Conservation (phyloP, 2,888 invertebrate genomes). For the Himalopsyche japonica region DNA sequence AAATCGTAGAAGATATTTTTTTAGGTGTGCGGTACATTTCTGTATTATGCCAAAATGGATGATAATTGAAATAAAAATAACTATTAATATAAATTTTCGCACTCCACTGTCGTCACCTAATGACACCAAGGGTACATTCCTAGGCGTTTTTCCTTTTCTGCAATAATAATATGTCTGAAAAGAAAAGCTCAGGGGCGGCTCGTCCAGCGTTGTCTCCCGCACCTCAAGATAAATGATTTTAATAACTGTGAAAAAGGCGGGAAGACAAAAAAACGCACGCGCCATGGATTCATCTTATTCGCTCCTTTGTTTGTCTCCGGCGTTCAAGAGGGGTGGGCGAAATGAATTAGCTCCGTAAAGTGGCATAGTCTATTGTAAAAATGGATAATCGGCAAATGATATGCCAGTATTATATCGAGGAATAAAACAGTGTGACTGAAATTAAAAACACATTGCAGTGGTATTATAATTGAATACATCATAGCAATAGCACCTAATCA, state of each 20-base stretch:
- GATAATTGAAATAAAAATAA: no score
- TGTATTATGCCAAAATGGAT: no score
- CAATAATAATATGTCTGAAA: neutral
- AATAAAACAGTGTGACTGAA: no score
- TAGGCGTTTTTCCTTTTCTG: neutral
- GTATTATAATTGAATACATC: no score
- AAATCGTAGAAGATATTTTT: no score
- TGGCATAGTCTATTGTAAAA: neutral
- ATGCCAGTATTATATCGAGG: neutral
- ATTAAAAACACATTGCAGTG: no score
- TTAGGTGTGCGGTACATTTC: no score
- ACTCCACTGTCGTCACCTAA: neutral
- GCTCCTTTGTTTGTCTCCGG: neutral
- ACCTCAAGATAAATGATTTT: neutral
- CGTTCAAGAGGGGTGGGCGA: neutral
- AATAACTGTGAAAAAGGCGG: neutral
- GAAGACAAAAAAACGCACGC: neutral
- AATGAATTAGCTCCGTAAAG: neutral
- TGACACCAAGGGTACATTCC: neutral
- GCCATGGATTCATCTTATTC: neutral
- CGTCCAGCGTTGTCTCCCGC: neutral
- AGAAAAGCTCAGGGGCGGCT: neutral
- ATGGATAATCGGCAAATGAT: neutral
- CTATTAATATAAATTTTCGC: no score
- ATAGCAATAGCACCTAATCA: no score